phyloP scores from a whole-genome alignment of 2,888 invertebrate species.

The Acleris literana region DNA sequence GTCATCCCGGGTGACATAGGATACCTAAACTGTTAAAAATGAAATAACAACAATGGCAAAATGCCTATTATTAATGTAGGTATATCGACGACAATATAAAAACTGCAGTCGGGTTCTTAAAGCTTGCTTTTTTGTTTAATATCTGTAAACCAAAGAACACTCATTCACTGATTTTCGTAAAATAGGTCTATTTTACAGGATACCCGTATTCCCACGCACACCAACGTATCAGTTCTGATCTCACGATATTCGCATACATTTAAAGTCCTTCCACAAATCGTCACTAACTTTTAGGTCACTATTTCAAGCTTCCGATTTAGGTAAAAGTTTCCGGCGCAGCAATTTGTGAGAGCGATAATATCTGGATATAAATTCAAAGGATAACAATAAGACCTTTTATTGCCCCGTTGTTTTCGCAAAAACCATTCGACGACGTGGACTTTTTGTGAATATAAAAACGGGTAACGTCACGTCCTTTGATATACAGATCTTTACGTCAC shows the following conservation, averaged over 20 bases:
- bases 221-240: background rate
- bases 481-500: slow-evolving; percentile 66
- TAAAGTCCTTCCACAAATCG: background rate
- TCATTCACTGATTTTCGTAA: too few species aligned
- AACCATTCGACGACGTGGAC: slow-evolving; percentile 72
- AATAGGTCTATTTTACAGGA: too few species aligned
- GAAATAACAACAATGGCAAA: too few species aligned
- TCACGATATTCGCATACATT: background rate
- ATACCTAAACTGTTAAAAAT: too few species aligned
- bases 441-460: slow-evolving; percentile 74
- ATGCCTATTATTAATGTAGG: too few species aligned
- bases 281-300: slow-evolving; percentile 59
- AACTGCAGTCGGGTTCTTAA: too few species aligned
- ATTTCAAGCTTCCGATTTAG: slow-evolving; percentile 69
- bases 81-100: too few species aligned
- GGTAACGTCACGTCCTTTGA: slow-evolving; percentile 70
- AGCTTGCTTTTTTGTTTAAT: too few species aligned
- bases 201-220: too few species aligned
- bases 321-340: slow-evolving; percentile 70
- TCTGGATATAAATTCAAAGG: slow-evolving; percentile 82
- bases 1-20: too few species aligned
- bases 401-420: slow-evolving; percentile 80
- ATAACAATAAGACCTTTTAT: slow-evolving; percentile 82
- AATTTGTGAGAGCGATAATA: slow-evolving; percentile 80
- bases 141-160: too few species aligned